Conservation (phyloP, 2,113 vertebrate genomes). For the Sylvilagus bachmani region DNA sequence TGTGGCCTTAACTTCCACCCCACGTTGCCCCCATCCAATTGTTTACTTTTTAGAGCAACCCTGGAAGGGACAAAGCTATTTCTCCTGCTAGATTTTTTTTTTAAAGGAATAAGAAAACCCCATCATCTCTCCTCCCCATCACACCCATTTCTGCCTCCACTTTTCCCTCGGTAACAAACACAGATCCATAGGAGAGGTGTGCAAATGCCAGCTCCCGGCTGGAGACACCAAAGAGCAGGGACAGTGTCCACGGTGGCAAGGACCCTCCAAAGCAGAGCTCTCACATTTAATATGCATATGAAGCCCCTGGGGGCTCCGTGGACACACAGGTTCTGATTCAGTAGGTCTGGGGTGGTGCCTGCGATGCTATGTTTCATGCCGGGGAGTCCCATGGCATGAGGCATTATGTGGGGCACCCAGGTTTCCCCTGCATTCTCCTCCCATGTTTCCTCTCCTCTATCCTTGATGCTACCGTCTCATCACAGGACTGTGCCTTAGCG, state of each 20-base stretch:
- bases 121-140: no score
- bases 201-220: background rate
- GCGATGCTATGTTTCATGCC: background rate
- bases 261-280: background rate
- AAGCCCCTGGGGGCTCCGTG: background rate
- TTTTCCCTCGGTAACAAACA: background rate
- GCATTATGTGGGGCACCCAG: no score
- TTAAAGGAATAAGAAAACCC: background rate
- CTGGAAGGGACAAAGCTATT: conserved; percentile 45
- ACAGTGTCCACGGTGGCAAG: background rate
- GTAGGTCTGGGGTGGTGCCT: background rate
- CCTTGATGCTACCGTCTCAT: background rate
- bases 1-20: conserved; percentile 68
- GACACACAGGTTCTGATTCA: background rate
- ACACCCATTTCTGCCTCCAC: background rate
- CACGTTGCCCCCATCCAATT: conserved; percentile 58
- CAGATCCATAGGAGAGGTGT: background rate
- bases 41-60: conserved; percentile 70
- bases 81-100: conserved; percentile 65
- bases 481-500: background rate
- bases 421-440: rapidly evolving
- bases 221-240: background rate
- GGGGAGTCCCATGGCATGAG: background rate
- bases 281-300: rapidly evolving
- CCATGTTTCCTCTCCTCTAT: rapidly evolving